Evolutionary conservation across 2,888 invertebrate species (phyloP).

Genomic region (Cephus runcator): DNA sequence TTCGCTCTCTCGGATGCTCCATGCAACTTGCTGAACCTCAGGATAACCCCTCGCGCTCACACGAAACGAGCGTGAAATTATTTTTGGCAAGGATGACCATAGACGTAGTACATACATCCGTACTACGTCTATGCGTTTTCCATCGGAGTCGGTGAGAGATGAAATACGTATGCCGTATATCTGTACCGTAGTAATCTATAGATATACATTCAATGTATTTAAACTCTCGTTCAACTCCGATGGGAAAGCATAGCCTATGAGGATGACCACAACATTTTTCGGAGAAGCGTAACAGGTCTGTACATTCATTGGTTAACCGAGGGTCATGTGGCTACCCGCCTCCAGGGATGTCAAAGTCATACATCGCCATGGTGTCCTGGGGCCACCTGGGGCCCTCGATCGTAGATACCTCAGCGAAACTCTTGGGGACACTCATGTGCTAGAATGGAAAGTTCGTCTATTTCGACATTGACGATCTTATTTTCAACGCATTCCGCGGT

Average conservation of each 20-base stretch:
- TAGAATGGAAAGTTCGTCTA: conserved; percentile 4
- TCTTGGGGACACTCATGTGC: not conserved
- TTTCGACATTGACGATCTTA: conserved; percentile 3
- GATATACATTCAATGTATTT: not conserved
- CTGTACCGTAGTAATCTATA: not conserved
- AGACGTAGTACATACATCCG: conserved; percentile 6
- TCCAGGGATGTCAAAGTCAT: conserved; percentile 1
- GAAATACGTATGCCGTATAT: not conserved
- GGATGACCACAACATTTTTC: conserved; percentile 41
- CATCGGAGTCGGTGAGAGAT: not conserved
- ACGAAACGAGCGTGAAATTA: conserved; percentile 27
- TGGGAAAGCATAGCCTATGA: not conserved
- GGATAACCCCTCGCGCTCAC: not conserved
- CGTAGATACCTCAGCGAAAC: not conserved
- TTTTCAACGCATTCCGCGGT: not conserved
- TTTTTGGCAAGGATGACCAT: conserved; percentile 43
- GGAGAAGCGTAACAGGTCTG: conserved; percentile 37
- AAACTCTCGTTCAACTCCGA: not conserved
- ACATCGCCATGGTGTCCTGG: not conserved
- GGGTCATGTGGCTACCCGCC: conserved; percentile 22
- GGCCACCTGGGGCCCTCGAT: not conserved
- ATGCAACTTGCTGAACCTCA: not conserved
- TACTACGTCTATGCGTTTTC: not conserved
- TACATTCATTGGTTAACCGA: conserved; percentile 30
- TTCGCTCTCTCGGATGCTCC: not conserved